phyloP scores from a whole-genome alignment of 2,113 vertebrate species.

The Semnopithecus entellus region DNA sequence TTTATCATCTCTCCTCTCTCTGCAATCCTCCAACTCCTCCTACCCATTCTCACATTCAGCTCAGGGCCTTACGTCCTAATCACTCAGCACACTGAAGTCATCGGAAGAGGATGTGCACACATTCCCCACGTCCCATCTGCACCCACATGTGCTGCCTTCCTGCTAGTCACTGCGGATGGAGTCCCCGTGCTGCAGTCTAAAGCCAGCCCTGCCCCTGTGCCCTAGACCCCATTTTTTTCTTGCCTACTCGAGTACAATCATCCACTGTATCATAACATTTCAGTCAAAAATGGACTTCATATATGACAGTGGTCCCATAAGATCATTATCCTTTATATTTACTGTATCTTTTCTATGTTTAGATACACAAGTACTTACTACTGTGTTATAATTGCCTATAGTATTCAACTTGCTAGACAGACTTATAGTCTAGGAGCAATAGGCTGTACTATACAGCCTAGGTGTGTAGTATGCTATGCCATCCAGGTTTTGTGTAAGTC shows the following conservation, averaged over 20 bases:
- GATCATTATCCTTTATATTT: background rate
- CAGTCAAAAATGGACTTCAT: background rate
- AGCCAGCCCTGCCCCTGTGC: background rate
- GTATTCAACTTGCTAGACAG: too few species aligned
- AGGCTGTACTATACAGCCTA: background rate
- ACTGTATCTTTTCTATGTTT: background rate
- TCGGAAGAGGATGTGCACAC: background rate
- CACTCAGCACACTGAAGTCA: background rate
- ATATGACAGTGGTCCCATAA: background rate
- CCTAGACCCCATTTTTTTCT: background rate
- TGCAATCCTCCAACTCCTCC: background rate
- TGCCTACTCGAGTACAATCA: background rate
- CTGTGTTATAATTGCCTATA: background rate
- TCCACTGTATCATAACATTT: background rate
- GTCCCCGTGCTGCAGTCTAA: too few species aligned
- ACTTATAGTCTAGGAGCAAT: background rate
- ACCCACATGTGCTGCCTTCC: too few species aligned
- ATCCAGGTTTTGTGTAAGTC: background rate
- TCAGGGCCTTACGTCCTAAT: background rate
- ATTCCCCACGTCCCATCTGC: background rate
- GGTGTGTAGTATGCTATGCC: background rate
- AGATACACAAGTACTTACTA: background rate
- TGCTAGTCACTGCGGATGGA: background rate
- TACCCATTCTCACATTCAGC: background rate
- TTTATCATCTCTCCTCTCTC: background rate